phyloP scores from a whole-genome alignment of 2,113 vertebrate species.

The Camelus dromedarius region DNA sequence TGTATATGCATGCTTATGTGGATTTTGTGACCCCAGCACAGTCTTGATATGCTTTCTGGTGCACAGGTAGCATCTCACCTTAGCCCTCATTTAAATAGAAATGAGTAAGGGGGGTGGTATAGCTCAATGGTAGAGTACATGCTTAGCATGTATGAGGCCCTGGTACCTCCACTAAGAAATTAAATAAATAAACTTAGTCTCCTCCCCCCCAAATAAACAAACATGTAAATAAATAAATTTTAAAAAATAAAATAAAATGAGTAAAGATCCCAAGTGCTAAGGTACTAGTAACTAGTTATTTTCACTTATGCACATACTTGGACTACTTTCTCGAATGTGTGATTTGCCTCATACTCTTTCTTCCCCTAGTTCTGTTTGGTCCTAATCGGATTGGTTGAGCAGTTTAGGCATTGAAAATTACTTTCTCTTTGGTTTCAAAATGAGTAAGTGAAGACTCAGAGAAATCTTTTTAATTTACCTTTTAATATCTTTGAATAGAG shows the following conservation, averaged over 20 bases:
- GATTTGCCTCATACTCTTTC: background rate
- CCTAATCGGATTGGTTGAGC: background rate
- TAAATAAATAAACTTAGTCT: no score
- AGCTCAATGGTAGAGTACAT: no score
- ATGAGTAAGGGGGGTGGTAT: background rate
- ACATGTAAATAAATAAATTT: no score
- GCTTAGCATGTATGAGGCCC: no score
- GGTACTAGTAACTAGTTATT: constrained; percentile 47
- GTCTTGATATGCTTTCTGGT: constrained; percentile 42
- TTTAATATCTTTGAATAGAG: constrained; percentile 37
- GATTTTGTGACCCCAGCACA: background rate
- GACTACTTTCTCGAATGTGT: background rate
- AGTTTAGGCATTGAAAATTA: constrained; percentile 66
- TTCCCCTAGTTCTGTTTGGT: background rate
- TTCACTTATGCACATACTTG: background rate
- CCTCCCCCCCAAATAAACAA: no score
- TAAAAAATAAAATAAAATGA: background rate
- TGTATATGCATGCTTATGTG: constrained; percentile 53
- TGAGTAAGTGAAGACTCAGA: background rate
- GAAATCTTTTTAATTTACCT: constrained; percentile 41
- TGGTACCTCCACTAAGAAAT: no score
- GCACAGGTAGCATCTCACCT: background rate
- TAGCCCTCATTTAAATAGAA: constrained; percentile 57
- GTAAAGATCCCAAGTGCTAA: background rate
- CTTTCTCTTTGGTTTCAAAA: background rate